Evolutionary conservation across 2,797 vertebrate genomes (phyloP), one percentile per base, ranked within the genome.

Genomic region (Betta splendens): DNA sequence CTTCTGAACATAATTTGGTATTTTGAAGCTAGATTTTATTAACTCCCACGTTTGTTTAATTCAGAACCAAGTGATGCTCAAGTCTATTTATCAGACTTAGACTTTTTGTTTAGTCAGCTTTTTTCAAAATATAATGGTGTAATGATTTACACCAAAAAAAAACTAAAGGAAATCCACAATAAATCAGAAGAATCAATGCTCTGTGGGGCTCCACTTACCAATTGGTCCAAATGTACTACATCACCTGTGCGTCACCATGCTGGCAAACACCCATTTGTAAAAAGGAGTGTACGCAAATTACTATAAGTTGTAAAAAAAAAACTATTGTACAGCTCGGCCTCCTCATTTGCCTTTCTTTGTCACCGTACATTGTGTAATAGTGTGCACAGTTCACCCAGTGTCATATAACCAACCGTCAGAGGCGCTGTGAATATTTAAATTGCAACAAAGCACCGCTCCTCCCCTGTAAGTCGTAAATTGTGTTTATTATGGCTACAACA

Each of bases 21-120:
- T n/a, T 45, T 25, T 51, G 48, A 38, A 40, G 33, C 21, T 38
- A 9, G 65, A 38, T 73, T 48, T 36, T 33, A 28, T 37, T 36
- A 32, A 35, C 3, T 38, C 45, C 42, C 13, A 13, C n/a, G n/a
- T n/a, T n/a, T n/a, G n/a, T n/a, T n/a, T n/a, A 1, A 13, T 44
- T 38, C 23, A 18, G n/a, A 20, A 35, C 23, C 15, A 28, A 5
- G 8, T 1, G 0, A 4, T 2, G 15, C 38, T 51, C 10, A 11
- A 10, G 10, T 28, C n/a, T 32, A 16, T 44, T 29, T n/a, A n/a
- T n/a, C n/a, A n/a, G n/a, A n/a, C n/a, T n/a, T n/a, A n/a, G n/a
- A n/a, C n/a, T n/a, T 28, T 33, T 47, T 31, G 52, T 43, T 15
- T 28, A 7, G 4, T 57, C 9, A 11, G 7, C 12, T 37, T 9